phyloP scores from a whole-genome alignment of 2,113 vertebrate genomes.

The Pristiophorus japonicus region DNA sequence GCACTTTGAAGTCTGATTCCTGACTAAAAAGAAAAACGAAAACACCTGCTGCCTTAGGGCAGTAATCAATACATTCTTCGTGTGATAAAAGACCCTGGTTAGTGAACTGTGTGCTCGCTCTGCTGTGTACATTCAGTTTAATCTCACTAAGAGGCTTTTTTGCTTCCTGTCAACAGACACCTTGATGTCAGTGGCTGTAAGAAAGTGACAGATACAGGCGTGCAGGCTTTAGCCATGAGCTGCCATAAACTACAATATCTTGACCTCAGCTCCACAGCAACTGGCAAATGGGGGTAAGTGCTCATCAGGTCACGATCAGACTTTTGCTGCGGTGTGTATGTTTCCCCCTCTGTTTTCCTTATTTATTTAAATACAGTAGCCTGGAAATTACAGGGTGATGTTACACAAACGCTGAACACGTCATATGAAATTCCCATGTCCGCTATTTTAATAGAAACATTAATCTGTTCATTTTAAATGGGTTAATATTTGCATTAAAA shows the following conservation, averaged over 20 bases:
- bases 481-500: not conserved
- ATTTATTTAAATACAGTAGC: not conserved
- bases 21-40: not conserved
- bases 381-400: not conserved
- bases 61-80: not conserved
- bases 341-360: not conserved
- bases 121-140: not conserved
- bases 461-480: not conserved
- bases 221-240: conserved; percentile 50
- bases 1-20: not conserved
- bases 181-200: conserved; percentile 55
- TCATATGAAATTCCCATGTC: not conserved
- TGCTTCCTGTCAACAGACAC: conserved; percentile 41
- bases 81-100: not conserved
- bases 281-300: conserved; percentile 50
- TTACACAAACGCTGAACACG: not conserved
- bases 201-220: conserved; percentile 51
- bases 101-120: not conserved
- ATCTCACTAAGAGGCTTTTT: not conserved
- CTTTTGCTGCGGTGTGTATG: not conserved
- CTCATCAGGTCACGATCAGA: not conserved
- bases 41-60: no score
- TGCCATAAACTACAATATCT: conserved; percentile 49
- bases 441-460: not conserved
- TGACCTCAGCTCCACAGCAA: conserved; percentile 54